phyloP scores from a whole-genome alignment of 2,888 invertebrate species.

The Caenorhabditis japonica region DNA sequence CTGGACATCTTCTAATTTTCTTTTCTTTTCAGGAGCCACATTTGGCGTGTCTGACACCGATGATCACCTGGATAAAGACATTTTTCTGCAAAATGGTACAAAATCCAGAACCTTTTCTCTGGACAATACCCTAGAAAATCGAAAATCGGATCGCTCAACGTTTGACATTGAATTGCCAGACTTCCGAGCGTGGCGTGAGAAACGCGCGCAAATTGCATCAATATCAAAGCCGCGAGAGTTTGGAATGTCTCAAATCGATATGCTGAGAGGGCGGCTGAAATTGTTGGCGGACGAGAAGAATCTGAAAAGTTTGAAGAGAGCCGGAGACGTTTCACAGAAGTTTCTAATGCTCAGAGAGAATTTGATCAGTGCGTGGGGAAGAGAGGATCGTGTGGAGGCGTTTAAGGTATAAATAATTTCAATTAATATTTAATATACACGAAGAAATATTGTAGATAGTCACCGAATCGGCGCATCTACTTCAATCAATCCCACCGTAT shows the following conservation, averaged over 20 bases:
- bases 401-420: slow-evolving; percentile 21
- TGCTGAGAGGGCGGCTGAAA: slow-evolving; percentile 29
- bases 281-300: slow-evolving; percentile 27
- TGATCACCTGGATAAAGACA: slow-evolving; percentile 7
- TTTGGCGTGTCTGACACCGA: slow-evolving; percentile 8
- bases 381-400: slow-evolving; percentile 42
- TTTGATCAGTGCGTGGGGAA: slow-evolving; percentile 21
- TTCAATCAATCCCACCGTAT: slow-evolving; percentile 15
- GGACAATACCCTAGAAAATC: slow-evolving; percentile 41
- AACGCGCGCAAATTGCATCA: slow-evolving; percentile 86
- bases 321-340: slow-evolving; percentile 25
- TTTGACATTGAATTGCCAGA: slow-evolving; percentile 65
- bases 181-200: slow-evolving; percentile 86
- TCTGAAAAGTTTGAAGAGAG: slow-evolving; percentile 16
- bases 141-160: slow-evolving; percentile 10
- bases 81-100: background rate
- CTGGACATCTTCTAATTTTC: too few relatives aligned
- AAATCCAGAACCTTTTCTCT: slow-evolving; percentile 28
- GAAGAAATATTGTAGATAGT: slow-evolving; percentile 20
- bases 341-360: slow-evolving; percentile 29
- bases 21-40: slow-evolving; percentile 47
- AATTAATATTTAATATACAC: background rate
- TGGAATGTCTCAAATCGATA: slow-evolving; percentile 36
- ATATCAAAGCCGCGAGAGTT: slow-evolving; percentile 91
- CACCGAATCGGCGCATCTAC: slow-evolving; percentile 16